A percentile compares a stretch with the other conserved stretches of the same genome.
Conservation (phyloP, 2,113 vertebrate species). For the Aepyceros melampus region DNA sequence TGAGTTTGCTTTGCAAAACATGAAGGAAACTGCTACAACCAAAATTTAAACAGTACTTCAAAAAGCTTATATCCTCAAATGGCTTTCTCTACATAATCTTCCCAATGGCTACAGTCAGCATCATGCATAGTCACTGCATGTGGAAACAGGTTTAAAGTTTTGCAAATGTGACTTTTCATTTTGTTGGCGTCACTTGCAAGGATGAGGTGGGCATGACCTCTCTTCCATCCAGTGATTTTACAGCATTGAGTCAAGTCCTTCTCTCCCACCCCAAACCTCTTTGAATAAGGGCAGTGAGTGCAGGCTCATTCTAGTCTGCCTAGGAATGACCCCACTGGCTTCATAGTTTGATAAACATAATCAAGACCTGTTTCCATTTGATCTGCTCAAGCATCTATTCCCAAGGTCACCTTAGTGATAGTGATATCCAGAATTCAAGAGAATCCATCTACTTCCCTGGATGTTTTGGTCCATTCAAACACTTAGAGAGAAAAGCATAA, state of each 20-base stretch:
- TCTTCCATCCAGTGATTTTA: background rate
- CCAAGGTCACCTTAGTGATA: background rate
- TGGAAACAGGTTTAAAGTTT: background rate
- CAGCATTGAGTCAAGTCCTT: background rate
- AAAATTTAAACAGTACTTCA: background rate
- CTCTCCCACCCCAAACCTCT: background rate
- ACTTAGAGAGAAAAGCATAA: background rate
- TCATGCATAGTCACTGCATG: background rate
- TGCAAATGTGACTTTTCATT: background rate
- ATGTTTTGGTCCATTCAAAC: background rate
- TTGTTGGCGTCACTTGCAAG: background rate
- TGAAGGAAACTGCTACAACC: background rate
- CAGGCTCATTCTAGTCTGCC: background rate
- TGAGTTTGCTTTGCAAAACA: background rate
- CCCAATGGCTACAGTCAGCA: background rate
- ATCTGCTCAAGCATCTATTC: background rate
- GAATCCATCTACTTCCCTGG: background rate
- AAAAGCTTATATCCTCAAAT: background rate
- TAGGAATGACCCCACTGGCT: background rate
- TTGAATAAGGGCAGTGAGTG: background rate
- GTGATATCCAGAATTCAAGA: background rate
- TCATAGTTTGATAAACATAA: background rate
- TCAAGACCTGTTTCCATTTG: background rate
- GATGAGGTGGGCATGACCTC: background rate
- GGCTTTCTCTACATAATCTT: background rate